These are phyloP conservation scores for Drosophila punjabiensis DNA, from an alignment of 1,140 invertebrate genomes.

Conservation along the genomic window DNA sequence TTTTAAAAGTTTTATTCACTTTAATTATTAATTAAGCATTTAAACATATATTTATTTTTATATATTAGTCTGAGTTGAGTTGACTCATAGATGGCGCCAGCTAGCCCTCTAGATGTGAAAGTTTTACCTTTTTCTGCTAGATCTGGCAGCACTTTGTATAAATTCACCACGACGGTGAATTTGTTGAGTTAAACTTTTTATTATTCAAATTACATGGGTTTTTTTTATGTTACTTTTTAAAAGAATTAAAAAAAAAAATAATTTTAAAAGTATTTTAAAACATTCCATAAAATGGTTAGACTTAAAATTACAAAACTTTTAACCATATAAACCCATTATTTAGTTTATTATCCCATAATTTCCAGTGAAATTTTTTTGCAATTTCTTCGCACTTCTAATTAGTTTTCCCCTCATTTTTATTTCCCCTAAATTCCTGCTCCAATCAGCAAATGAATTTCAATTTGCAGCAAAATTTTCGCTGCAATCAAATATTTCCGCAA, in stretches of 20 bases:
- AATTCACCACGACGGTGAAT: not conserved
- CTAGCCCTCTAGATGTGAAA: not conserved
- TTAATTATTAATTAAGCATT: not conserved
- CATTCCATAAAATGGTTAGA: too few relatives aligned
- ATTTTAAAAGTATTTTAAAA: too few relatives aligned
- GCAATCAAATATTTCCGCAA: slow-evolving; percentile 46
- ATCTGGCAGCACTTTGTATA: not conserved
- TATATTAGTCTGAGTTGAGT: too few relatives aligned
- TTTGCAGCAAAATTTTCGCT: slow-evolving; percentile 24
- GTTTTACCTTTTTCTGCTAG: too few relatives aligned
- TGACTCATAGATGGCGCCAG: slow-evolving; percentile 1
- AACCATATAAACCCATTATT: not conserved
- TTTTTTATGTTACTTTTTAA: too few relatives aligned
- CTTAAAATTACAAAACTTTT: too few relatives aligned
- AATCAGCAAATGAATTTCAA: slow-evolving; percentile 41
- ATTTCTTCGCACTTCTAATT: not conserved
- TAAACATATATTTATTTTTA: not conserved
- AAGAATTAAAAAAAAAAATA: too few relatives aligned
- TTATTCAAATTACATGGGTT: too few relatives aligned
- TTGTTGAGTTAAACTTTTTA: not conserved
- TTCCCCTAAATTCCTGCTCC: not conserved
- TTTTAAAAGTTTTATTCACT: not conserved
- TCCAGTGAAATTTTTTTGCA: too few relatives aligned
- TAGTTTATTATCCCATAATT: not conserved
- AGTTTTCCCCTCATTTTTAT: slow-evolving; percentile 1